Percentiles rank a stretch among this genome's conserved stretches.
phyloP scores from a whole-genome alignment of 2,113 vertebrate species.

The Bagarius yarrelli region DNA sequence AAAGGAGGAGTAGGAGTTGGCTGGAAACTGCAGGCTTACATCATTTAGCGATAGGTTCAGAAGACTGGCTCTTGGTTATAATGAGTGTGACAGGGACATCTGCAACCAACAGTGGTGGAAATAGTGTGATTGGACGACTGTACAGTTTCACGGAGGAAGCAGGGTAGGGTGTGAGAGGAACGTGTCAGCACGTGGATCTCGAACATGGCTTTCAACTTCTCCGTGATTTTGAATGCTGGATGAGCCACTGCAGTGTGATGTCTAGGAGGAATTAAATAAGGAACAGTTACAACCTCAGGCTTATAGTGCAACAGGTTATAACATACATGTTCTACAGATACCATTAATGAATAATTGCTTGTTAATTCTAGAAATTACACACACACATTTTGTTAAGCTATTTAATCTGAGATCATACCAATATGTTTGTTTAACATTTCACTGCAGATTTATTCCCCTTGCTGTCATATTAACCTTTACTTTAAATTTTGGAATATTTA shows the following conservation, averaged over 20 bases:
- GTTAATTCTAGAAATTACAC: neutral
- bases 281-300: neutral
- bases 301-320: neutral
- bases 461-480: neutral
- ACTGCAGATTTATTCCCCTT: neutral
- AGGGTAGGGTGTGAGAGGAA: constrained; percentile 60
- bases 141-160: constrained; percentile 63
- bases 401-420: too few relatives aligned
- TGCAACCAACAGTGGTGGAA: constrained; percentile 28
- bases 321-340: neutral
- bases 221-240: constrained; percentile 85
- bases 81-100: constrained; percentile 18
- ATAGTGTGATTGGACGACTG: constrained; percentile 59
- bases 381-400: too few relatives aligned
- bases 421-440: too few relatives aligned
- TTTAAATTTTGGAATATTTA: neutral
- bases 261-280: constrained; percentile 55
- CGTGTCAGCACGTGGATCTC: constrained; percentile 63
- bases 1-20: neutral
- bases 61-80: constrained; percentile 21
- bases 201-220: constrained; percentile 71
- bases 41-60: constrained; percentile 41
- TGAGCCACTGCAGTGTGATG: constrained; percentile 83
- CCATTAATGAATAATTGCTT: neutral
- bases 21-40: constrained; percentile 18